Evolutionary conservation across 2,888 invertebrate genomes (phyloP).

Genomic region (Taenaris catops): DNA sequence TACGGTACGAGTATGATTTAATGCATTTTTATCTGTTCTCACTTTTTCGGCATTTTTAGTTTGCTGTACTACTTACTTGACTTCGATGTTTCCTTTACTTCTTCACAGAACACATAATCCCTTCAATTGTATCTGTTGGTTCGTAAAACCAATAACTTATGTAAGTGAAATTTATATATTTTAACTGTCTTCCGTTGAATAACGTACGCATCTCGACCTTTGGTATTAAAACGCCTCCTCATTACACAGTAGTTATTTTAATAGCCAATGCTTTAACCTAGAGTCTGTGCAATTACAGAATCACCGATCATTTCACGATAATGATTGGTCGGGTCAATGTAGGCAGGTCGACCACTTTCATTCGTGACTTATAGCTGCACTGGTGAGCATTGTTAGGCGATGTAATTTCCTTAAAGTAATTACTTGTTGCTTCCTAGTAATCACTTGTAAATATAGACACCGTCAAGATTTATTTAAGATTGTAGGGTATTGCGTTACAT

Average conservation of each 20-base stretch:
- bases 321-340: conserved; percentile 18
- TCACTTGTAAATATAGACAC: conserved; percentile 24
- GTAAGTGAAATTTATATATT: too few species aligned
- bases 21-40: too few species aligned
- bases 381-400: conserved; percentile 24
- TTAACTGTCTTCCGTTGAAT: too few species aligned
- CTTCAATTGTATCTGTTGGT: too few species aligned
- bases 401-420: conserved; percentile 30
- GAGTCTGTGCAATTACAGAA: conserved; percentile 8
- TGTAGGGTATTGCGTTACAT: conserved; percentile 7
- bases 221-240: background rate
- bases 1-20: too few species aligned
- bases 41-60: too few species aligned
- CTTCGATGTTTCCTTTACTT: too few species aligned
- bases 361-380: conserved; percentile 26
- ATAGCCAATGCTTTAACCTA: conserved; percentile 12
- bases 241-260: conserved; percentile 12
- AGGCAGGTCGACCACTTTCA: conserved; percentile 26
- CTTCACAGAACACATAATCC: too few species aligned
- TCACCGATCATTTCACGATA: conserved; percentile 11
- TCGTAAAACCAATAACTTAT: too few species aligned
- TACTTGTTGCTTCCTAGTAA: conserved; percentile 24
- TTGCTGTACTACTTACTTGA: too few species aligned
- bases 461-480: conserved; percentile 21
- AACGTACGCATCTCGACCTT: conserved; percentile 4